Conservation (phyloP, 2,113 vertebrate species). For the Crotophaga sulcirostris region DNA sequence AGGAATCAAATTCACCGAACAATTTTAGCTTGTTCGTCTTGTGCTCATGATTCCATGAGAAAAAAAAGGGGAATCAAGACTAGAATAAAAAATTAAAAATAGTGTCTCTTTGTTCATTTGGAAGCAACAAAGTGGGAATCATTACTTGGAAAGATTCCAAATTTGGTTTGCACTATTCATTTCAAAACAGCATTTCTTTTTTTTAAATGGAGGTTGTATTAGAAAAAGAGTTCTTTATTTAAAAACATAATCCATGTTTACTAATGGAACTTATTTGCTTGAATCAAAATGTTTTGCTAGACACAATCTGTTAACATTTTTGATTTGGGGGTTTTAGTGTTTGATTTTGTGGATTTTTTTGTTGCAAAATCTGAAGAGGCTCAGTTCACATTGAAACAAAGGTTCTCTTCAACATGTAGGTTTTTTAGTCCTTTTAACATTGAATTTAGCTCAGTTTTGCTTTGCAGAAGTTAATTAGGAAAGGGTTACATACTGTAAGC, state of each 20-base stretch:
- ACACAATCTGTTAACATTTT: neutral
- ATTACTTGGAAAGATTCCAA: neutral
- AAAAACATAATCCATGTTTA: neutral
- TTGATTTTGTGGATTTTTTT: neutral
- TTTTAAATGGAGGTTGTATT: neutral
- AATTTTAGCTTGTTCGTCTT: neutral
- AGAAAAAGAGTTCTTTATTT: neutral
- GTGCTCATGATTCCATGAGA: neutral
- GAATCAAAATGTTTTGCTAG: neutral
- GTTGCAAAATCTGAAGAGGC: neutral
- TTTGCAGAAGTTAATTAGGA: neutral
- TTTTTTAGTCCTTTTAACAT: neutral
- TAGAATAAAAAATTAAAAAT: neutral
- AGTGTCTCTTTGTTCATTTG: neutral
- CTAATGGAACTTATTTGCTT: neutral
- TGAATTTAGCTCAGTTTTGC: neutral
- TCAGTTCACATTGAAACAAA: neutral
- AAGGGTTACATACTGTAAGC: neutral
- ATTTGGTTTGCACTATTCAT: neutral
- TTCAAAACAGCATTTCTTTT: neutral
- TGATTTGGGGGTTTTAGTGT: neutral
- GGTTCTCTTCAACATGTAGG: accelerated
- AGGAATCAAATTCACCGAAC: neutral
- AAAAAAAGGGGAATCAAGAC: neutral
- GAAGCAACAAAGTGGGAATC: neutral